Evolutionary conservation across 2,888 invertebrate genomes (phyloP), one percentile per base, ranked within the genome.

Genomic region (Rhingia rostrata): DNA sequence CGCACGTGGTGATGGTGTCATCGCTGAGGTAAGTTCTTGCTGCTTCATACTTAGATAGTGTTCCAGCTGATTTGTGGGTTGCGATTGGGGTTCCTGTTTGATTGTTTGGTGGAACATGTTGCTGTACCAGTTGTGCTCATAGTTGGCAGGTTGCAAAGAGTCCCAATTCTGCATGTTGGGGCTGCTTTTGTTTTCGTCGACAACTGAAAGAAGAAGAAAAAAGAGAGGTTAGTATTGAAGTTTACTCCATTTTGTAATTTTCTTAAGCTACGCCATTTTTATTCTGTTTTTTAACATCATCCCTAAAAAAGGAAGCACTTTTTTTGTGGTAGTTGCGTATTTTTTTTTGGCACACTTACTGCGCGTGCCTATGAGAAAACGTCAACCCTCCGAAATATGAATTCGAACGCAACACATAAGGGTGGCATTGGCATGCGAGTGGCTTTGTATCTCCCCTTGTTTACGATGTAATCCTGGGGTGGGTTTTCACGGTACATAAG

Each of bases 91-190:
- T 86, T 91, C 91, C 77, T 88, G 89, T 86, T 91, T 91, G 22
- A 91, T 91, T 51, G 88, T 90, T 80, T 89, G 88, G 41, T 90
- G 88, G 86, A 90, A 90, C 89, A 90, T 89, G 86, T 88, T 89
- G 87, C 88, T 90, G 80, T 90, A 91, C 91, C 91, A 91, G 86
- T 89, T 91, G 77, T 90, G 90, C 83, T 90, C 90, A 61, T 90
- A 91, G 86, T 89, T 90, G 78, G 89, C 88, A 45, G 89, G 87
- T 75, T 90, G 88, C 87, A 90, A 88, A 61, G 89, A 88, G 85
- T 90, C 91, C 91, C 91, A 91, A 87, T 90, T 90, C 86, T 91
- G 91, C 91, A 91, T 91, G 61, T 86, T 90, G 86, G 39, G 14
- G n/a, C 10, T 58, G 54, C 56, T 45, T 30, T 12, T 64, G 69